These are phyloP conservation scores for Rhopalosiphum nymphaeae DNA, from an alignment of 2,888 invertebrate species.

Conservation along the genomic window DNA sequence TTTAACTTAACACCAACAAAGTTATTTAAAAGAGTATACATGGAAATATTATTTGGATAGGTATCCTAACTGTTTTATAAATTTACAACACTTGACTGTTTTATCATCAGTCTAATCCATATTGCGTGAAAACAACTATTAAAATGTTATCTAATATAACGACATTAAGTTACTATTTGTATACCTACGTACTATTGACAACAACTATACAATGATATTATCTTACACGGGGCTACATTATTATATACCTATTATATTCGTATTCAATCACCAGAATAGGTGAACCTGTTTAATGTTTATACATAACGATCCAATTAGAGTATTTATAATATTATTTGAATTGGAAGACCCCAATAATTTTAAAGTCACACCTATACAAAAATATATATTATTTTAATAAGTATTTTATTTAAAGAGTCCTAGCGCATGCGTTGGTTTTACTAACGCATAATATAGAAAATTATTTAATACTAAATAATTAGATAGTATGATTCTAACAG, in stretches of 20 bases:
- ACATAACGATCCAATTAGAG: neutral
- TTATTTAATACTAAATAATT: too few relatives aligned
- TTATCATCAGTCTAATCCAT: neutral
- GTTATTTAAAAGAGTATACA: neutral
- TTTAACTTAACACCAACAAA: neutral
- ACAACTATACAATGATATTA: neutral
- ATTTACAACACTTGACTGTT: constrained; percentile 18
- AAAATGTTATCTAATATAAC: neutral
- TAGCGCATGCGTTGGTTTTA: neutral
- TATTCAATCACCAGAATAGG: neutral
- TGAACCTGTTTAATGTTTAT: neutral
- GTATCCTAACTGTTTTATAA: neutral
- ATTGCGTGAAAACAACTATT: neutral
- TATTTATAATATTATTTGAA: neutral
- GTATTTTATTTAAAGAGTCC: neutral
- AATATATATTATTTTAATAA: neutral
- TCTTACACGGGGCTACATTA: neutral
- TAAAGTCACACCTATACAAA: too few relatives aligned
- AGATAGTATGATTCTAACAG: too few relatives aligned
- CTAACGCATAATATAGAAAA: neutral
- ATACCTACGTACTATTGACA: neutral
- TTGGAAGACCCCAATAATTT: neutral
- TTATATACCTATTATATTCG: neutral
- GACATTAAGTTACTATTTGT: neutral
- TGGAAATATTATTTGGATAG: neutral